Evolutionary conservation across 2,888 invertebrate genomes (phyloP), one percentile per base, ranked within the genome.

Genomic region (Lithophane ornitopus): DNA sequence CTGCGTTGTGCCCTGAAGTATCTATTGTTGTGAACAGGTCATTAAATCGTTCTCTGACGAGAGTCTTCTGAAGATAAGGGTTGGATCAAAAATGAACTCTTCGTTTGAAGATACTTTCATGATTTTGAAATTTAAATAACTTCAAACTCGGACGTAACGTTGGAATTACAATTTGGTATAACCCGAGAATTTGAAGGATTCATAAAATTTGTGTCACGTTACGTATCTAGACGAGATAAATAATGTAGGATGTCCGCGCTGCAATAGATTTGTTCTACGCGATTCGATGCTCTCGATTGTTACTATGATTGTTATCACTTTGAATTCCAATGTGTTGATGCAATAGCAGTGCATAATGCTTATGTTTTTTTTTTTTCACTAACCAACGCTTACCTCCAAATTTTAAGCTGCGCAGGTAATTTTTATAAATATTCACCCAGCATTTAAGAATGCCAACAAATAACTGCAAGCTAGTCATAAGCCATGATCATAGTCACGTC

Each of bases 401-500:
- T 22, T 66, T 34, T 6, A n/a, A 54, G 34, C 34, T n/a, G 9
- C 7, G 7, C 3, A n/a, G 1, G 7, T 19, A 2, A 0, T 19
- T 34, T 59, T 34, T 11, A 4, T 19, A 59, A 9, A 34, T 59
- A 4, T 28, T 28, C 4, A 59, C 19, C 9, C 1, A 59, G 19
- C 19, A 34, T 34, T 58, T 59, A 28, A 28, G 34, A 44, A 71
- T 14, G 12, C 28, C 14, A 54, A 69, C 28, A 82, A 70, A 68
- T 84, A 70, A 52, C 67, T 70, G 34, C 22, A 16, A 52, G 44
- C 66, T 61, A 71, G 69, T 74, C 72, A 70, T 68, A 66, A 69
- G 12, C 62, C 39, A 81, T 80, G 81, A 81, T 81, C 75, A 78
- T 74, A 86, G 91, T 90, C 92, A 91, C 91, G 92, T 91, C 79